Conservation (phyloP, 1,140 invertebrate species). For the Tribolium castaneum region DNA sequence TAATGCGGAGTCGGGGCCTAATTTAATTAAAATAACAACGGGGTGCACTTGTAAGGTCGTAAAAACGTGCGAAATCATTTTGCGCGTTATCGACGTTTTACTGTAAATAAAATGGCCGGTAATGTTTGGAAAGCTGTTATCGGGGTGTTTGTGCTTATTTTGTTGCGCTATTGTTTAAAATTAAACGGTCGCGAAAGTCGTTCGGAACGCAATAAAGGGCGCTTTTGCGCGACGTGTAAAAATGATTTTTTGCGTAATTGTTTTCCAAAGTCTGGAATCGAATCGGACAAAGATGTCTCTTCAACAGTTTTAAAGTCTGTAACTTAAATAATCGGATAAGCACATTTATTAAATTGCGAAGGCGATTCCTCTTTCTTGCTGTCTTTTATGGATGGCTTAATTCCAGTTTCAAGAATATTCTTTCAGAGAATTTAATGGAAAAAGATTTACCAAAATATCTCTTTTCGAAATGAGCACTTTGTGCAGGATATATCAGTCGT, state of each 20-base stretch:
- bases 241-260: neutral
- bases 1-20: neutral
- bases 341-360: neutral
- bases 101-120: neutral
- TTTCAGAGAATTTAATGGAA: neutral
- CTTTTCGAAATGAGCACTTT: neutral
- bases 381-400: neutral
- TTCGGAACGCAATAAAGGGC: neutral
- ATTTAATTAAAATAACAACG: slow-evolving; percentile 31
- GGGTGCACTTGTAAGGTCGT: neutral
- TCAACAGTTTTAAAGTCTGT: neutral
- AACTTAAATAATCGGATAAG: neutral
- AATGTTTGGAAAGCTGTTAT: slow-evolving; percentile 17
- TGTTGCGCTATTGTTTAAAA: slow-evolving; percentile 15
- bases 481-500: neutral
- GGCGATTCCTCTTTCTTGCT: neutral
- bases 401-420: neutral
- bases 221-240: neutral
- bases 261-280: neutral
- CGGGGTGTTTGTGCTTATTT: slow-evolving; percentile 7
- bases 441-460: neutral
- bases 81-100: neutral
- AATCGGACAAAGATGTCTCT: neutral
- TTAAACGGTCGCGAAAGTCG: neutral
- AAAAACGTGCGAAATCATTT: neutral